A percentile compares a stretch with the other conserved stretches of the same genome.
Evolutionary conservation across 2,888 invertebrate genomes (phyloP).

Genomic region (Acanthacorydalis orientalis): DNA sequence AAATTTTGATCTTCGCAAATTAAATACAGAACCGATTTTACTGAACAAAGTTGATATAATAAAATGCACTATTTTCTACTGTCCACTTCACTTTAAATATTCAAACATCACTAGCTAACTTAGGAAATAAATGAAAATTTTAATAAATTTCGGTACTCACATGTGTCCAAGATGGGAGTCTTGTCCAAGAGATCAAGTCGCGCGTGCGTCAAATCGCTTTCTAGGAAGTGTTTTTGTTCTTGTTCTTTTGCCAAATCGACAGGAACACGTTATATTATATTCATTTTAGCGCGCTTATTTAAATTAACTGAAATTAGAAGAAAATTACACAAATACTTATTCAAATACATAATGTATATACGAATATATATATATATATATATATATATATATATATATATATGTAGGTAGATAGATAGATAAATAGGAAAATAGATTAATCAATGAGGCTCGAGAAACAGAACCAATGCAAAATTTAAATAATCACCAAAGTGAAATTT

Average conservation of each 20-base stretch:
- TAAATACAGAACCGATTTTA: too few relatives aligned
- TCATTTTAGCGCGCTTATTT: too few relatives aligned
- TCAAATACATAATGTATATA: too few relatives aligned
- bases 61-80: neutral
- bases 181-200: slow-evolving; percentile 61
- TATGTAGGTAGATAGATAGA: too few relatives aligned
- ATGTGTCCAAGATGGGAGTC: slow-evolving; percentile 82
- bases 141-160: slow-evolving; percentile 53
- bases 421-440: too few relatives aligned
- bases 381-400: too few relatives aligned
- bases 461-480: too few relatives aligned
- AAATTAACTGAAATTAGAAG: too few relatives aligned
- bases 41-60: neutral
- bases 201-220: slow-evolving; percentile 40
- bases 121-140: neutral
- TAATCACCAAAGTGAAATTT: too few relatives aligned
- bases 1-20: neutral
- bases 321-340: too few relatives aligned
- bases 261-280: neutral
- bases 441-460: too few relatives aligned
- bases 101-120: neutral
- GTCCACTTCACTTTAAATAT: neutral
- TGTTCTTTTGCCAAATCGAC: neutral
- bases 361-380: too few relatives aligned
- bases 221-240: slow-evolving; percentile 4